Evolutionary conservation across 1,140 invertebrate species (phyloP).

Genomic region (Lepidurus packardi): DNA sequence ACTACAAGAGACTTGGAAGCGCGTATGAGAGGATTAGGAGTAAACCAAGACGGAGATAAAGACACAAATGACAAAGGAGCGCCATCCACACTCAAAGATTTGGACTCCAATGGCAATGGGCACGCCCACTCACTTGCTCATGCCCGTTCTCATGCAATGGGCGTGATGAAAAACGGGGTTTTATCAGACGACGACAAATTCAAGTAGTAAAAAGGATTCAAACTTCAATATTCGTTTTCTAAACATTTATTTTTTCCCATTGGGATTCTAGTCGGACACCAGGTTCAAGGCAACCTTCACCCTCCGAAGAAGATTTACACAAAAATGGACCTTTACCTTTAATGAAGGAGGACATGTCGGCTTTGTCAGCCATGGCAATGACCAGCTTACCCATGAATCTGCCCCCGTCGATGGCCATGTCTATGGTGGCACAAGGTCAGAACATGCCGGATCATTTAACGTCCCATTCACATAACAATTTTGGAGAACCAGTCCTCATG

Average conservation of each 20-base stretch:
- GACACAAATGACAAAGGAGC: slow-evolving; percentile 59
- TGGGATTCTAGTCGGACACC: slow-evolving; percentile 64
- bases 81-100: slow-evolving; percentile 56
- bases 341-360: background rate
- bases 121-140: background rate
- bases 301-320: slow-evolving; percentile 70
- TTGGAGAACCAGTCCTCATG: background rate
- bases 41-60: slow-evolving; percentile 47
- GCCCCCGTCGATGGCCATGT: slow-evolving; percentile 28
- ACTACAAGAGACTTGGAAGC: slow-evolving; percentile 67
- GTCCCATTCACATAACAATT: slow-evolving; percentile 11
- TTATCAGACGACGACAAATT: slow-evolving; percentile 83
- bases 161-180: slow-evolving; percentile 74
- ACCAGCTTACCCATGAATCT: slow-evolving; percentile 14
- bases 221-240: slow-evolving; percentile 20
- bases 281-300: slow-evolving; percentile 83
- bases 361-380: slow-evolving; percentile 23
- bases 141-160: slow-evolving; percentile 56
- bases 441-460: background rate
- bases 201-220: slow-evolving; percentile 62
- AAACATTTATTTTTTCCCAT: slow-evolving; percentile 34
- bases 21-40: slow-evolving; percentile 64
- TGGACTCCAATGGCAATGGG: slow-evolving; percentile 42
- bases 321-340: slow-evolving; percentile 45
- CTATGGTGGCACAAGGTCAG: slow-evolving; percentile 32